Conservation (phyloP, 2,113 vertebrate genomes). For the Pygoscelis adeliae region DNA sequence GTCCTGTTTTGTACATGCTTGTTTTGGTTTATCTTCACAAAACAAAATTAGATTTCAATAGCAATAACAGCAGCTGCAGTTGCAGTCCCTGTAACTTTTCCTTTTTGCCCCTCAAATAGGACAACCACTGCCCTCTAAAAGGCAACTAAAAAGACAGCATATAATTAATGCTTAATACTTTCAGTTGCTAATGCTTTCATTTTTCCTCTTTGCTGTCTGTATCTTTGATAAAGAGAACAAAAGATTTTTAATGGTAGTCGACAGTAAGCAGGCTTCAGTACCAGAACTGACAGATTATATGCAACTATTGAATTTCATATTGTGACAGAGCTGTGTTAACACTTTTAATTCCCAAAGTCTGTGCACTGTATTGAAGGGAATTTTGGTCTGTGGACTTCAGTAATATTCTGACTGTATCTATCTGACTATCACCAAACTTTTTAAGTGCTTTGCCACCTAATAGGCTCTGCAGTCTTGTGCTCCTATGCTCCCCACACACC, state of each 20-base stretch:
- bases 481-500: not conserved
- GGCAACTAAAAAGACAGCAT: not conserved
- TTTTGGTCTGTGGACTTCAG: not conserved
- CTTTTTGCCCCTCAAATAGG: not conserved
- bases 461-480: not conserved
- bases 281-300: not conserved
- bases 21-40: not conserved
- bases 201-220: not conserved
- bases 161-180: not conserved
- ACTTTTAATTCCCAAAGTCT: not conserved
- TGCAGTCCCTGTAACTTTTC: not conserved
- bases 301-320: slow-evolving; percentile 5
- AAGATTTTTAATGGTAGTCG: not conserved
- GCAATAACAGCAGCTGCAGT: not conserved
- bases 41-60: not conserved
- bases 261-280: slow-evolving; percentile 5
- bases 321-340: slow-evolving; percentile 14
- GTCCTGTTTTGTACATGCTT: not conserved
- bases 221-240: slow-evolving; percentile 39
- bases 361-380: not conserved
- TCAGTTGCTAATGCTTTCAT: not conserved
- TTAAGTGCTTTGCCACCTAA: not conserved
- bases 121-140: not conserved
- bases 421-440: not conserved
- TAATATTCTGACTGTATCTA: not conserved